phyloP scores from a whole-genome alignment of 2,888 invertebrate genomes.

The Thera britannica region DNA sequence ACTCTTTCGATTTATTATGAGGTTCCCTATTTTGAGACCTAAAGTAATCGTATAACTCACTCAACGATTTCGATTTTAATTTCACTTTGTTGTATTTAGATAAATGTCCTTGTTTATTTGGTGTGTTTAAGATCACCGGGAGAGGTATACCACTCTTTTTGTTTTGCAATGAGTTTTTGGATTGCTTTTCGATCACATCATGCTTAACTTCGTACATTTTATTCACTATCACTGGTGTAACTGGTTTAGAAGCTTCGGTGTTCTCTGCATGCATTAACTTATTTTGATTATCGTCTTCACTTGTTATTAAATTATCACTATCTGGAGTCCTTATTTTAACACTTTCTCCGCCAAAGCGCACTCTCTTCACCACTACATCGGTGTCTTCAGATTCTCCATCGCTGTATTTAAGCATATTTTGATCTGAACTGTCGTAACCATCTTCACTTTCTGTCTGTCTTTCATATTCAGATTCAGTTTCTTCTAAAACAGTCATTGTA shows the following conservation, averaged over 20 bases:
- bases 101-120: conserved; percentile 50
- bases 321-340: conserved; percentile 94
- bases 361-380: conserved; percentile 86
- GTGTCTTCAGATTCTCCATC: conserved; percentile 86
- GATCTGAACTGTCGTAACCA: conserved; percentile 76
- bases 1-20: conserved; percentile 56
- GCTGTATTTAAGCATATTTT: conserved; percentile 85
- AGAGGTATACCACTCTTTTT: conserved; percentile 77
- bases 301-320: conserved; percentile 88
- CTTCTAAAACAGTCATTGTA: conserved; percentile 93
- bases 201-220: conserved; percentile 70
- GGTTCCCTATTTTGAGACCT: conserved; percentile 67
- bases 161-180: conserved; percentile 42
- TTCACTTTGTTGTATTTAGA: conserved; percentile 65
- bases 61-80: conserved; percentile 78
- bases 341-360: conserved; percentile 94
- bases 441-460: conserved; percentile 75
- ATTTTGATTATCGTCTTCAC: conserved; percentile 78
- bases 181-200: conserved; percentile 60
- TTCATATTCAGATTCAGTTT: conserved; percentile 82
- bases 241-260: conserved; percentile 54
- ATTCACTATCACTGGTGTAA: conserved; percentile 56
- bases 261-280: conserved; percentile 50
- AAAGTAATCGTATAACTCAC: conserved; percentile 79
- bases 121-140: conserved; percentile 68